Base-by-base conservation (phyloP, 2,113 vertebrate species). In the Cheirogaleus medius region DNA sequence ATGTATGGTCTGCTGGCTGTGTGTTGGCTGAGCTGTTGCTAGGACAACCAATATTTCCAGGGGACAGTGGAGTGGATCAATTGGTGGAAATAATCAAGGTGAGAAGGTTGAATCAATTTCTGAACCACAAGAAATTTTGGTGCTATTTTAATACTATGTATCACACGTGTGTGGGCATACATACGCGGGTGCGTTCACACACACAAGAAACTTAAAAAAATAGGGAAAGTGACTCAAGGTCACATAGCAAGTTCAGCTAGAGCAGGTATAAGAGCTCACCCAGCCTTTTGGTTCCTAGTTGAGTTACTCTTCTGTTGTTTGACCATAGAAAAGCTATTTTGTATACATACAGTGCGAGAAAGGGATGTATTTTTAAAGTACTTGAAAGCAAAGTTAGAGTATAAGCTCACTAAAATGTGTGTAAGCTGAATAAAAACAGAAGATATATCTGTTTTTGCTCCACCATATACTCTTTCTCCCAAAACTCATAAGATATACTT, bases 41-140 rank as follows among this genome's bases (percentile, higher is more conserved):
- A 98, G 99, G 99, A 98, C 99, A 99, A 98, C 99, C 99, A 12
- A 99, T 99, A 99, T 99, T 99, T 98, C 99, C 99, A 71, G 99
- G 99, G 81, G 99, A 99, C 99, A 99, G 99, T 94, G 99, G 99
- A 97, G 99, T 99, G 98, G 99, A 99, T 99, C 99, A 99, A 78
- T 98, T 99, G 99, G 99, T 99, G 96, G 99, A 99, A 99, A 99
- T 99, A 97, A 99, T 99, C 98, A 99, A 99, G 99, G 99, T 99
- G 98, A 97, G 98, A 54, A 91, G 17, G 21, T 87, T 96, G 34
- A 87, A 87, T 52, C 89, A 54, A 66, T 77, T 89, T 96, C 96
- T 95, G 12, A 97, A 81, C 52, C 85, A 20, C 23, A 89, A 91
- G 32, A 32, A 68, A 92, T 92, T 94, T 95, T 76, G 34, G 32